Conservation (phyloP, 2,888 invertebrate genomes). For the Drosophila pseudotalamancana region DNA sequence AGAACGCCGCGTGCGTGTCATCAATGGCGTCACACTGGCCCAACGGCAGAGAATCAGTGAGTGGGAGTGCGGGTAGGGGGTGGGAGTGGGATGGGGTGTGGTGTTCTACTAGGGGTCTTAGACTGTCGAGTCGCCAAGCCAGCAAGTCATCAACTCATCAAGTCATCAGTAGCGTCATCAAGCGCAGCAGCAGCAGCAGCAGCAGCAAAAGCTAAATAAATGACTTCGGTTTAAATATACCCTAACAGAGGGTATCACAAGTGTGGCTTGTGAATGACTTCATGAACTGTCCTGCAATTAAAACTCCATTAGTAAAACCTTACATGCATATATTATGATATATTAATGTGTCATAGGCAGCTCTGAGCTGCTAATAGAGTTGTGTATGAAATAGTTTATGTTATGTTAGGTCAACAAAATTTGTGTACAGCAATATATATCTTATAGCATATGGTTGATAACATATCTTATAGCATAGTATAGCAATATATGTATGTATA, state of each 20-base stretch:
- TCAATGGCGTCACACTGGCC: conserved; percentile 69
- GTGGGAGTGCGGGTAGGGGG: not conserved
- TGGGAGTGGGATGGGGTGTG: too few relatives aligned
- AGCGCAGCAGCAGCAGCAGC: conserved; percentile 24
- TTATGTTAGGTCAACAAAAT: too few relatives aligned
- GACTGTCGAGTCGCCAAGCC: conserved; percentile 59
- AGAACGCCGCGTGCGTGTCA: conserved; percentile 57
- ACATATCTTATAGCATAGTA: too few relatives aligned
- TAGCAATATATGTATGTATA: too few relatives aligned
- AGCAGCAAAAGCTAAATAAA: conserved; percentile 56
- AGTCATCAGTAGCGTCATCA: conserved; percentile 54
- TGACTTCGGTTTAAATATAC: conserved; percentile 45
- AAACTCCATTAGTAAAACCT: too few relatives aligned
- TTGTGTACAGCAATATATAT: too few relatives aligned
- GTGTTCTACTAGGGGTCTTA: too few relatives aligned
- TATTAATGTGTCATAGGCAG: too few relatives aligned
- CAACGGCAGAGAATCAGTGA: not conserved
- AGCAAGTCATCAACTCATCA: conserved; percentile 33
- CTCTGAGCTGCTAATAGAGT: too few relatives aligned
- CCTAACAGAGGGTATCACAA: conserved; percentile 7
- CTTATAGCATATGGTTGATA: too few relatives aligned
- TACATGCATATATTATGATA: too few relatives aligned
- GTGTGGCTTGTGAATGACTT: not conserved
- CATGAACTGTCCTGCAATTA: not conserved
- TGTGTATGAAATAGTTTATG: too few relatives aligned